phyloP scores from a whole-genome alignment of 2,113 vertebrate genomes.

The Patagioenas fasciata region DNA sequence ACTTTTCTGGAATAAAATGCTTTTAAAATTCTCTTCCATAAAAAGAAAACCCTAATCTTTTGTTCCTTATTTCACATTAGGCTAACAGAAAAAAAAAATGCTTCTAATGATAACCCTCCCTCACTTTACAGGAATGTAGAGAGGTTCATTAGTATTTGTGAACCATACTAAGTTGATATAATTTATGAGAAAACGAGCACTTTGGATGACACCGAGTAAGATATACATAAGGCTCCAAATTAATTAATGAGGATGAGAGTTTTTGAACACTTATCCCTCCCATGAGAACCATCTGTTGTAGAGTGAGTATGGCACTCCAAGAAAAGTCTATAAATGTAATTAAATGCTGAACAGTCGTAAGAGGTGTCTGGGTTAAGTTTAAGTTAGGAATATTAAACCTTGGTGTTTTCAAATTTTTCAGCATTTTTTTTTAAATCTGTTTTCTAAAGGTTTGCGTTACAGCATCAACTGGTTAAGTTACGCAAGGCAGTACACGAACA shows the following conservation, averaged over 20 bases:
- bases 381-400: not conserved
- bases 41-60: not conserved
- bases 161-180: not conserved
- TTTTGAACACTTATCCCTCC: not conserved
- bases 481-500: not conserved
- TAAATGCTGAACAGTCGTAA: not conserved
- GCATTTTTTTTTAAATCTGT: not conserved
- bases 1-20: not conserved
- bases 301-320: not conserved
- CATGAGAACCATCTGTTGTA: conserved; percentile 6
- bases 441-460: not conserved
- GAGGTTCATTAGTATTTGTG: not conserved
- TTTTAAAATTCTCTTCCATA: not conserved
- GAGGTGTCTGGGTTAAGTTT: not conserved
- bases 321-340: not conserved
- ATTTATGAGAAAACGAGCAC: not conserved
- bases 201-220: not conserved
- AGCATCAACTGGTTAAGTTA: not conserved
- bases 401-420: not conserved
- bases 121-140: not conserved
- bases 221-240: not conserved
- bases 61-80: not conserved
- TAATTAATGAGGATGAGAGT: not conserved
- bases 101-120: not conserved
- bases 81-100: not conserved